phyloP scores from a whole-genome alignment of 2,888 invertebrate species.

The Drosophila rellima region DNA sequence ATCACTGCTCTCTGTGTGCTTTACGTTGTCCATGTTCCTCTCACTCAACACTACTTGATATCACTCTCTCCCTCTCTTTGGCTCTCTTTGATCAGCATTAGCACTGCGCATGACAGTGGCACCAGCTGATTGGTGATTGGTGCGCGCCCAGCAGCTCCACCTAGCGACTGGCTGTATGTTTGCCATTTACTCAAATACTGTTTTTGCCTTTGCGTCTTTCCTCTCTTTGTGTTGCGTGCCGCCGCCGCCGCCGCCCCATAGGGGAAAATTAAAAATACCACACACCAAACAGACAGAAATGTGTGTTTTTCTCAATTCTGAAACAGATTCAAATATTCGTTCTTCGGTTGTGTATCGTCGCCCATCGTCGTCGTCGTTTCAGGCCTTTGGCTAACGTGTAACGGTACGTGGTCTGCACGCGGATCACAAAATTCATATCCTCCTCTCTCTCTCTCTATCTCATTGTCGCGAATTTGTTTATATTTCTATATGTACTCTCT shows the following conservation, averaged over 20 bases:
- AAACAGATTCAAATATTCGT: slow-evolving; percentile 84
- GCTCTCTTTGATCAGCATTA: neutral
- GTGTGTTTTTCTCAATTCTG: slow-evolving; percentile 50
- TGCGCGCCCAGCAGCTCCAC: slow-evolving; percentile 68
- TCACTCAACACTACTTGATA: neutral
- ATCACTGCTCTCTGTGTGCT: neutral
- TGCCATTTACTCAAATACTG: slow-evolving; percentile 63
- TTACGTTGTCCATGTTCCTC: neutral
- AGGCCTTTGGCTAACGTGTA: slow-evolving; percentile 59
- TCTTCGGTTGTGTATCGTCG: slow-evolving; percentile 84
- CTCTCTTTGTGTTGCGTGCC: neutral
- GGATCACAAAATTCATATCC: slow-evolving; percentile 9
- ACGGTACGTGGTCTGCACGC: slow-evolving; percentile 69
- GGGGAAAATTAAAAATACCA: slow-evolving; percentile 73
- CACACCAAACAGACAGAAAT: slow-evolving; percentile 39
- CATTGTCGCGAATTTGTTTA: slow-evolving; percentile 74
- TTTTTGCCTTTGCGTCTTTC: slow-evolving; percentile 12
- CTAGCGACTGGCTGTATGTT: slow-evolving; percentile 40
- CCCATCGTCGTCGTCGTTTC: slow-evolving; percentile 36
- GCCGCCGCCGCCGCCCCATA: no score
- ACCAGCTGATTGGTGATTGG: slow-evolving; percentile 41
- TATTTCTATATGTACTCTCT: slow-evolving; percentile 43
- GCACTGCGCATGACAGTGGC: slow-evolving; percentile 28
- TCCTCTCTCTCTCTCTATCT: slow-evolving; percentile 19
- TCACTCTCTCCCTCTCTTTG: slow-evolving; percentile 5